These are phyloP conservation scores for Tauraco hartlaubi DNA, from an alignment of 2,797 vertebrate genomes.

Conservation along the genomic window DNA sequence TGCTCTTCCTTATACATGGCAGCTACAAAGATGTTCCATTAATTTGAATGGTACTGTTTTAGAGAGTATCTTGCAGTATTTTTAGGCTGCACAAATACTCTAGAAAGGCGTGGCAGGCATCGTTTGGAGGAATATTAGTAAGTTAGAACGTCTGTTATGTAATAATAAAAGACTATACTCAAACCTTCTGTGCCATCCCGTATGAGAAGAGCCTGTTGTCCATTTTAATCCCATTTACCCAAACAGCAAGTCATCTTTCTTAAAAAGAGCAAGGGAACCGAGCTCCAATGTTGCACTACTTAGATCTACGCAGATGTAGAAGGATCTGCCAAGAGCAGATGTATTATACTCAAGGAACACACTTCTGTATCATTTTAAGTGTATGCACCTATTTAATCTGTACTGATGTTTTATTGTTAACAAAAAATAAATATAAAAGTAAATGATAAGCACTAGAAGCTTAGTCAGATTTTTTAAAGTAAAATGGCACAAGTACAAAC, in stretches of 20 bases:
- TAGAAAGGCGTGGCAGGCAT: neutral
- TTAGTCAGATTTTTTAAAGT: neutral
- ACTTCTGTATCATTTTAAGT: neutral
- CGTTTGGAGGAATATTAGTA: neutral
- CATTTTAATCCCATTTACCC: slow-evolving; percentile 48
- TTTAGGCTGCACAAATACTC: neutral
- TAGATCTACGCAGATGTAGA: slow-evolving; percentile 9
- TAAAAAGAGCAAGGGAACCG: slow-evolving; percentile 39
- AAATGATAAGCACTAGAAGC: neutral
- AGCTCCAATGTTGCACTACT: slow-evolving; percentile 18
- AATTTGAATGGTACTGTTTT: neutral
- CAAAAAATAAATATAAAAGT: neutral
- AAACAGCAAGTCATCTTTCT: slow-evolving; percentile 31
- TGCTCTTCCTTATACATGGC: neutral
- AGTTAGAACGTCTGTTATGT: neutral
- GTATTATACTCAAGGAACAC: slow-evolving; percentile 8
- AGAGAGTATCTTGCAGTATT: neutral
- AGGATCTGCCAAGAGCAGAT: slow-evolving; percentile 49
- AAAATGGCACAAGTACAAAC: neutral
- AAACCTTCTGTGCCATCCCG: neutral
- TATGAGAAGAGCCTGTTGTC: slow-evolving; percentile 28
- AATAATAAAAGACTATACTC: slow-evolving; percentile 31
- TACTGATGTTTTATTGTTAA: neutral
- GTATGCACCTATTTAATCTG: neutral
- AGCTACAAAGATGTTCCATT: neutral